Evolutionary conservation across 2,797 vertebrate genomes (phyloP).

Genomic region (Phoeniculus purpureus): DNA sequence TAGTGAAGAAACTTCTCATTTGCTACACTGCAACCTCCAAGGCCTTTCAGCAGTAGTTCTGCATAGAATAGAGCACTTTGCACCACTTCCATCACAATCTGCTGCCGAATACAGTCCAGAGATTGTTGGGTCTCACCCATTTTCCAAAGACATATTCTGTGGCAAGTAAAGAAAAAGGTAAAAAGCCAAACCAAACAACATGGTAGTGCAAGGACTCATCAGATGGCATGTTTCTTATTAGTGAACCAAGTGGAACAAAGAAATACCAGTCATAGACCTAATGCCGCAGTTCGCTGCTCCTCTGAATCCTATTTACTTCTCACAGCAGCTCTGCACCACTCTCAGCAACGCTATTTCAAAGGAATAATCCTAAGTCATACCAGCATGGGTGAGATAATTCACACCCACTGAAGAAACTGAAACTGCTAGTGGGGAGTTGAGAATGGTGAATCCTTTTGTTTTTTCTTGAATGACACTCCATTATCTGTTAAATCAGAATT

Average conservation of each 20-base stretch:
- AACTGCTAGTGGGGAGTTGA: constrained; percentile 4
- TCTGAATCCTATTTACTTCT: background rate
- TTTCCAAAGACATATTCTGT: background rate
- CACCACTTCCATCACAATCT: background rate
- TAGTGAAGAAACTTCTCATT: background rate
- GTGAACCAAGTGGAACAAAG: constrained; percentile 20
- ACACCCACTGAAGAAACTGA: constrained; percentile 23
- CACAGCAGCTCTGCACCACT: background rate
- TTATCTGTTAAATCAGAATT: background rate
- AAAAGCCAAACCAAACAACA: background rate
- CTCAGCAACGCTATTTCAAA: background rate
- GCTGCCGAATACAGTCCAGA: background rate
- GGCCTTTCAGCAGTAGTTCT: background rate
- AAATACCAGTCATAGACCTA: background rate
- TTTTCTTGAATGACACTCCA: background rate
- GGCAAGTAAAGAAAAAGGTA: background rate
- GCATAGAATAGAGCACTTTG: background rate
- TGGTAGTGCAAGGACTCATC: background rate
- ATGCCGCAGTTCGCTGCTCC: background rate
- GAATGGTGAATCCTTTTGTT: background rate
- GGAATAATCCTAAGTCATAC: constrained; percentile 10
- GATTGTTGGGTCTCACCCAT: background rate
- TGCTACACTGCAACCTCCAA: background rate
- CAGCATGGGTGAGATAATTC: constrained; percentile 35
- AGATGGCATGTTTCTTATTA: background rate